phyloP scores from a whole-genome alignment of 2,797 vertebrate genomes.

The Molossus molossus region DNA sequence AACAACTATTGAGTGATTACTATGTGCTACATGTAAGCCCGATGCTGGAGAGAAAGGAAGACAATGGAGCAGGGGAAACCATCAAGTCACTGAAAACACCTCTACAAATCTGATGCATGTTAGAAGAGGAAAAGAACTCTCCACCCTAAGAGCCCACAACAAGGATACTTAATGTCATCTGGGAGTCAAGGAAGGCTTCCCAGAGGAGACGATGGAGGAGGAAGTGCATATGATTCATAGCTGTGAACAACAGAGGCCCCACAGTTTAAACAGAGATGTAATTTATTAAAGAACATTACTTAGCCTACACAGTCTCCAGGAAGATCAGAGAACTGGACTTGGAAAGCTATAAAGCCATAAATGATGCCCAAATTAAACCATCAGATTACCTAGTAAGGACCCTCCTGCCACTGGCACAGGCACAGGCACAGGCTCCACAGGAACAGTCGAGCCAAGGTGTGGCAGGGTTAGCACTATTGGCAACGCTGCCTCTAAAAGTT shows the following conservation, averaged over 20 bases:
- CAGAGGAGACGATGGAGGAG: background rate
- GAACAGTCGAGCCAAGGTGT: background rate
- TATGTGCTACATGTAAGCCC: background rate
- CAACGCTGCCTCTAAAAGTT: background rate
- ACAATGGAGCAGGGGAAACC: background rate
- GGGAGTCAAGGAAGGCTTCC: background rate
- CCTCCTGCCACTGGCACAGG: background rate
- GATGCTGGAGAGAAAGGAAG: constrained; percentile 7
- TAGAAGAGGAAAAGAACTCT: background rate
- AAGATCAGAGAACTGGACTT: constrained; percentile 36
- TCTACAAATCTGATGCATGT: background rate
- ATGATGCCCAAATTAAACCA: background rate
- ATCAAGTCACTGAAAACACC: background rate
- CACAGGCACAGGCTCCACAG: background rate
- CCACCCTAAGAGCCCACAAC: background rate
- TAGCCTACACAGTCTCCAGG: background rate
- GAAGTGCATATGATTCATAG: background rate
- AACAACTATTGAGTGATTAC: background rate
- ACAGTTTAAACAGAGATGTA: constrained; percentile 47
- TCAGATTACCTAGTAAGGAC: background rate
- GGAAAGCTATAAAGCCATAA: background rate
- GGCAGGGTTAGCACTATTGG: too few species aligned
- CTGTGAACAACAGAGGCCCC: constrained; percentile 18
- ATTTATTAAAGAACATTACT: constrained; percentile 41
- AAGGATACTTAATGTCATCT: background rate